Evolutionary conservation across 1,140 invertebrate genomes (phyloP).

Genomic region (Brachionus sp.): DNA sequence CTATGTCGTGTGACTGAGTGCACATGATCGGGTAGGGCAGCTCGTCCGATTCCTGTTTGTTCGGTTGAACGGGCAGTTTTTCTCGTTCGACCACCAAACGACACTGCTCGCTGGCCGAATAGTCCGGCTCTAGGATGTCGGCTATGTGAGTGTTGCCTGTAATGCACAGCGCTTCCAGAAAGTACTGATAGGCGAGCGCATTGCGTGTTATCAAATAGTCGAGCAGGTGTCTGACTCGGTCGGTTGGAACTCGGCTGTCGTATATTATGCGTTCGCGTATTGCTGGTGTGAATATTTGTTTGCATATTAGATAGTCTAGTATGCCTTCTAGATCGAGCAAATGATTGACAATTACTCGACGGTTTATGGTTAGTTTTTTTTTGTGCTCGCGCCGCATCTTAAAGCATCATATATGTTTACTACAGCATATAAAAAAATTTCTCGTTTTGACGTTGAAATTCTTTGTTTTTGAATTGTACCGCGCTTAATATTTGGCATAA

Average conservation of each 20-base stretch:
- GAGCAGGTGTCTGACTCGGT: slow-evolving; percentile 13
- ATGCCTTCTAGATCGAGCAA: slow-evolving; percentile 11
- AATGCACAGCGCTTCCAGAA: slow-evolving; percentile 8
- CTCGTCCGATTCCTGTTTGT: background rate
- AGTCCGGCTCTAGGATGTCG: slow-evolving; percentile 38
- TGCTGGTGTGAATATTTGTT: slow-evolving; percentile 27
- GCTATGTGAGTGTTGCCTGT: slow-evolving; percentile 12
- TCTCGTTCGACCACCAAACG: background rate
- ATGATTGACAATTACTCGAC: slow-evolving; percentile 21
- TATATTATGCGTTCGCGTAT: slow-evolving; percentile 24
- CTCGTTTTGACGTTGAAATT: background rate
- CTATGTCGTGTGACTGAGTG: background rate
- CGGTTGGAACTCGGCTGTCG: background rate
- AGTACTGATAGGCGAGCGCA: slow-evolving; percentile 39
- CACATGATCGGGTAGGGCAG: background rate
- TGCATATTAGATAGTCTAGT: slow-evolving; percentile 24
- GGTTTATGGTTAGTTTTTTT: slow-evolving; percentile 37
- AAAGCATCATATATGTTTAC: background rate
- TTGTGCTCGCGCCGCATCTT: slow-evolving; percentile 36
- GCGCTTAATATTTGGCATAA: too few species aligned
- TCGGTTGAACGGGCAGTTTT: background rate
- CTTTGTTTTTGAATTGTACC: background rate
- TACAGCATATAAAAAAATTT: too few species aligned
- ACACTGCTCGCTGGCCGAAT: background rate
- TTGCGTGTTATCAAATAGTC: slow-evolving; percentile 40